Percentiles rank a stretch among this genome's conserved stretches.
Conservation (phyloP, 30 jellyfish, hydroid and myxozoan genomes). For the Hydra vulgaris region DNA sequence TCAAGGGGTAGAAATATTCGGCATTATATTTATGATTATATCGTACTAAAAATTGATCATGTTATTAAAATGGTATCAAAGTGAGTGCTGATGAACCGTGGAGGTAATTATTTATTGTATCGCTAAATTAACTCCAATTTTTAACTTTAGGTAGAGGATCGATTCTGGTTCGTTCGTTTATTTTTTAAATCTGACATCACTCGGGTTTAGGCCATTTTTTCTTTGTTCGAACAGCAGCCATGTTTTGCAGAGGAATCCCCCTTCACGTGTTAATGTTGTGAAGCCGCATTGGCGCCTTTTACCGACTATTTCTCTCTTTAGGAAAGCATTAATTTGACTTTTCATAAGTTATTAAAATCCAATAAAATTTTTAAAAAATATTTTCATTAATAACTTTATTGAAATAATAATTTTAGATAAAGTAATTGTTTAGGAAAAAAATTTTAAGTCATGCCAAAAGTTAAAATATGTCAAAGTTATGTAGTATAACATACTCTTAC, state of each 20-base stretch:
- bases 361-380: too few species aligned
- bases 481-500: too few species aligned
- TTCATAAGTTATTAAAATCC: too few species aligned
- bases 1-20: too few species aligned
- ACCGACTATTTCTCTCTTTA: too few species aligned
- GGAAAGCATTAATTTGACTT: too few species aligned
- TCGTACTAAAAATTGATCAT: neutral
- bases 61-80: neutral
- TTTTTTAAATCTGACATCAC: neutral
- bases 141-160: neutral
- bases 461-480: too few species aligned
- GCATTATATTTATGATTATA: neutral
- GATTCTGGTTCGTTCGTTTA: neutral
- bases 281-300: neutral
- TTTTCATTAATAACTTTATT: too few species aligned
- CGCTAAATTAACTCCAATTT: neutral
- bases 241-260: neutral
- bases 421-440: too few species aligned
- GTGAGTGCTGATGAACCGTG: neutral
- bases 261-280: neutral
- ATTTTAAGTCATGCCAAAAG: too few species aligned
- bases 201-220: neutral
- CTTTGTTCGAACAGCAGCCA: neutral
- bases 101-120: neutral
- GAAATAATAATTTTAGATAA: too few species aligned